These are phyloP conservation scores for Ochropacha duplaris DNA, from an alignment of 2,888 invertebrate genomes.

Conservation along the genomic window DNA sequence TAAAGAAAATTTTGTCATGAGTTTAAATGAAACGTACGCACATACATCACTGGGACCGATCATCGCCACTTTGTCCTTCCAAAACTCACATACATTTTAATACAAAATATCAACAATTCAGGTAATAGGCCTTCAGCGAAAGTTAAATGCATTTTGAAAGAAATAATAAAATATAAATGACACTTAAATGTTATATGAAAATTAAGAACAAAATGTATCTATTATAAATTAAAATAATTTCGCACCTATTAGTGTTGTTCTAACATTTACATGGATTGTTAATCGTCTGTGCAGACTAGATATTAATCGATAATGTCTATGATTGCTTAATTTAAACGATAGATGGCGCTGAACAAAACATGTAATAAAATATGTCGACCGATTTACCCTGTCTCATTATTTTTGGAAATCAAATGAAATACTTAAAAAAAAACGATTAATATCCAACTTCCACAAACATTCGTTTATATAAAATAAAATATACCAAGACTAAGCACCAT, in stretches of 20 bases:
- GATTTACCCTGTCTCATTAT: background rate
- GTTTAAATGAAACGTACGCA: background rate
- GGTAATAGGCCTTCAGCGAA: slow-evolving; percentile 64
- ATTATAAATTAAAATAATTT: slow-evolving; percentile 26
- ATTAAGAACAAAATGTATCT: slow-evolving; percentile 14
- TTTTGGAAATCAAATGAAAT: background rate
- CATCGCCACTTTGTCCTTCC: slow-evolving; percentile 52
- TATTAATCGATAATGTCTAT: slow-evolving; percentile 2
- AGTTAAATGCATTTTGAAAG: slow-evolving; percentile 67
- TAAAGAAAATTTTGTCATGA: background rate
- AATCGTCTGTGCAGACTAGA: slow-evolving; percentile 2
- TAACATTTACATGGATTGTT: slow-evolving; percentile 22
- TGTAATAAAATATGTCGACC: background rate
- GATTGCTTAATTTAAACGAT: background rate
- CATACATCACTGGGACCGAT: slow-evolving; percentile 23
- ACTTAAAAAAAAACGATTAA: slow-evolving; percentile 19
- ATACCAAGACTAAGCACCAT: background rate
- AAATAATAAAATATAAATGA: slow-evolving; percentile 33
- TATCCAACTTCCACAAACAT: slow-evolving; percentile 5
- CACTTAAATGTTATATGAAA: slow-evolving; percentile 25
- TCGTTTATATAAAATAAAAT: background rate
- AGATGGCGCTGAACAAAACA: background rate
- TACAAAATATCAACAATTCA: slow-evolving; percentile 59
- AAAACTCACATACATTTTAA: slow-evolving; percentile 31
- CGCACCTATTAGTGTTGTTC: slow-evolving; percentile 28